phyloP scores from a whole-genome alignment of 2,888 invertebrate species.

The Choristoneura rosaceana region DNA sequence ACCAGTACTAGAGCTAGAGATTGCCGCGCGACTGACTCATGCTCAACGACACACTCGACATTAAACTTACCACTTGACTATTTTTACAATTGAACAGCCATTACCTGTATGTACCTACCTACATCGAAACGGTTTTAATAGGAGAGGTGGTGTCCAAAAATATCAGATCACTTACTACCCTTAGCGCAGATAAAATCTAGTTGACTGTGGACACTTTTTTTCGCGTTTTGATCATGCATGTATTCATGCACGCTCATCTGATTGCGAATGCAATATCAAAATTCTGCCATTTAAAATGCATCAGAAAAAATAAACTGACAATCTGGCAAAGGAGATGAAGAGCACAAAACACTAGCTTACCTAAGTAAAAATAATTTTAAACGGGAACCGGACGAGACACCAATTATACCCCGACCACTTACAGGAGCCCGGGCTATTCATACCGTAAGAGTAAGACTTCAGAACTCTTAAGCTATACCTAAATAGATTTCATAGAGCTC shows the following conservation, averaged over 20 bases:
- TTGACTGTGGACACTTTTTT: no score
- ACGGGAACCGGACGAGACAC: not conserved
- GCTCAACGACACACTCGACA: slow-evolving; percentile 16
- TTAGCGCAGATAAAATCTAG: no score
- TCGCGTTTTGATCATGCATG: no score
- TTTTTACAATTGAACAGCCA: not conserved
- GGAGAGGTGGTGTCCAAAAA: not conserved
- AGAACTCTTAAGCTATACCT: not conserved
- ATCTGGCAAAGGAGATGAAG: not conserved
- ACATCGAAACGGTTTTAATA: not conserved
- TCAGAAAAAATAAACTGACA: no score
- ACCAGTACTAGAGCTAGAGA: slow-evolving; percentile 3
- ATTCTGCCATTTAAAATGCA: not conserved
- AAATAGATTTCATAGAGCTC: not conserved
- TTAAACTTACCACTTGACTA: slow-evolving; percentile 4
- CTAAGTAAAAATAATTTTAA: slow-evolving; percentile 17
- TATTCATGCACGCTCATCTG: no score
- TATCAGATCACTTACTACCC: not conserved
- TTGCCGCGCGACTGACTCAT: slow-evolving; percentile 23
- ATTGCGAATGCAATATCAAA: not conserved
- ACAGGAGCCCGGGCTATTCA: not conserved
- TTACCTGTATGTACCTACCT: not conserved
- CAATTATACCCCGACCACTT: not conserved
- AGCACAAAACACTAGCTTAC: not conserved
- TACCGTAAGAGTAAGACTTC: not conserved